Evolutionary conservation across 2,888 invertebrate genomes (phyloP), one percentile per base, ranked within the genome.

Genomic region (Coelinius sp.): DNA sequence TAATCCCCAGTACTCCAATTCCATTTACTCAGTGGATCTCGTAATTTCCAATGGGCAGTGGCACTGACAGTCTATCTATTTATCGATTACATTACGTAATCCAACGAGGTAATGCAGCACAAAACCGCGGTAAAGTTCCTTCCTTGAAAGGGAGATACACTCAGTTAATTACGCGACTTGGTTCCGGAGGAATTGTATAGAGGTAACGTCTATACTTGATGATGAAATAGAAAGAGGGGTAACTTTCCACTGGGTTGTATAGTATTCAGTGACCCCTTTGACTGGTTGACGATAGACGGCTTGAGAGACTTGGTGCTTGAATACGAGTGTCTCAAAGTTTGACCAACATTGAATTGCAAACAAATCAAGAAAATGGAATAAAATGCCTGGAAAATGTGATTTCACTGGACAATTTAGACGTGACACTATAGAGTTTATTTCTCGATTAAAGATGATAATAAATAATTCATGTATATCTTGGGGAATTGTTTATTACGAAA

Each of bases 131-230:
- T 17, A 17, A 35, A 59, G 17, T 20, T 59, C 31, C 27, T 53
- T 64, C 53, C 38, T 44, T 56, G 56, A 66, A 70, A 68, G 64
- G 63, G 63, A 31, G 35, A 66, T 70, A 65, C 70, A 68, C 73
- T 73, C 68, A 68, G 73, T 67, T 70, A 73, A 73, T 73, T 73
- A 73, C 70, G 35, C 25, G 65, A 71, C 56, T 73, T 73, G 68
- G 68, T 25, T 41, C 56, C 64, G 63, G 41, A 52, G 67, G 24
- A 25, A 49, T 66, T 49, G 44, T 17, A 17, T 14, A 25, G n/a
- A 41, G 46, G 20, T 20, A 49, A 49, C 46, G n/a, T 59, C 59
- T 35, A n/a, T n/a, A 68, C 68, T 59, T 22, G 49, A 62, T 62
- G 46, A 2, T 46, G 22, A 24, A 68, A 66, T 62, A 5, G 46